Evolutionary conservation across 2,797 vertebrate species (phyloP).

Genomic region (Naso thynnoides): DNA sequence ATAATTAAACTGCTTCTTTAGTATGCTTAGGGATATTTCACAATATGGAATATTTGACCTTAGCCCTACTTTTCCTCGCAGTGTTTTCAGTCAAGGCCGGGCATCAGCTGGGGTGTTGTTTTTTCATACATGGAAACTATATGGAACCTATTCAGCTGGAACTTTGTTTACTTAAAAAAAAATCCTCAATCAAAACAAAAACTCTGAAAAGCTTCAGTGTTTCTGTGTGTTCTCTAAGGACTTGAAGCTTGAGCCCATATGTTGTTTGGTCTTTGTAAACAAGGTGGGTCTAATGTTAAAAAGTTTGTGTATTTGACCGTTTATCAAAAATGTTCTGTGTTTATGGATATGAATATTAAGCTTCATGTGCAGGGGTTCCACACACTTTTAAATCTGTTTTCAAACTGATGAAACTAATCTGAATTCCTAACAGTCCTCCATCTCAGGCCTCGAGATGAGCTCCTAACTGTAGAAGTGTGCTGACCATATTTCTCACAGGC

Average conservation of each 20-base stretch:
- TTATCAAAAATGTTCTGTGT: neutral
- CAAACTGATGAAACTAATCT: neutral
- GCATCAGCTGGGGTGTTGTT: slow-evolving; percentile 82
- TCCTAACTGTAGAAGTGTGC: slow-evolving; percentile 19
- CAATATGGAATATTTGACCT: slow-evolving; percentile 83
- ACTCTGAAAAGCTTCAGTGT: slow-evolving; percentile 84
- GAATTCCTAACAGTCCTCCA: neutral
- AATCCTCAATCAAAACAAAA: slow-evolving; percentile 81
- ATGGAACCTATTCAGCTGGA: slow-evolving; percentile 89
- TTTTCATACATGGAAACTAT: slow-evolving; percentile 91
- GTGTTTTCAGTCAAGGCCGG: slow-evolving; percentile 94
- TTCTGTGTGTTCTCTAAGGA: slow-evolving; percentile 65
- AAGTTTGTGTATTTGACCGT: neutral
- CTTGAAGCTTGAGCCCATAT: neutral
- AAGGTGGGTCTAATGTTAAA: neutral
- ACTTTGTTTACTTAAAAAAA: slow-evolving; percentile 85
- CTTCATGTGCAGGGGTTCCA: neutral
- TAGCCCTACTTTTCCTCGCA: slow-evolving; percentile 88
- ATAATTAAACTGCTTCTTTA: slow-evolving; percentile 84
- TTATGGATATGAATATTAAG: neutral
- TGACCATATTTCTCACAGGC: slow-evolving; percentile 75
- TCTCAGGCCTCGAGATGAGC: neutral
- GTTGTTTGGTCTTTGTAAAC: neutral
- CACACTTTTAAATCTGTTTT: neutral
- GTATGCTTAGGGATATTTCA: slow-evolving; percentile 87